These are phyloP conservation scores for Carassius auratus DNA, from an alignment of 2,113 vertebrate genomes.

Conservation along the genomic window DNA sequence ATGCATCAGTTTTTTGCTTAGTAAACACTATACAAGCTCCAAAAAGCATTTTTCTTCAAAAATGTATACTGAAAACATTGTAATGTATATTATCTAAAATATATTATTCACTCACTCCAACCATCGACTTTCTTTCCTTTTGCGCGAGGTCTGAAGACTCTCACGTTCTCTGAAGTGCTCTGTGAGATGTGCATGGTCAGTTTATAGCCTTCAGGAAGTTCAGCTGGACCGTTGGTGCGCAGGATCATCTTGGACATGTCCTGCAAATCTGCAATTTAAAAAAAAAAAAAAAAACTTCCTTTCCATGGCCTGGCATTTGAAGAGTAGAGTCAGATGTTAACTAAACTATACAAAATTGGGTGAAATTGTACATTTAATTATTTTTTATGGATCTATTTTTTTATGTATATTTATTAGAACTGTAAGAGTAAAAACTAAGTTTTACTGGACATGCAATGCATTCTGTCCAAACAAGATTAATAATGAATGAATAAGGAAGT, in stretches of 20 bases:
- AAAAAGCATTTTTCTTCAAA: no score
- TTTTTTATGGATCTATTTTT: background rate
- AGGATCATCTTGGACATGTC: slow-evolving; percentile 95
- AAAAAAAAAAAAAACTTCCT: background rate
- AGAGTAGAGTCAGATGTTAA: background rate
- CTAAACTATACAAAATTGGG: no score
- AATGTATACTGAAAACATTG: no score
- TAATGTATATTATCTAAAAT: no score
- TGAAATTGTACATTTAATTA: background rate
- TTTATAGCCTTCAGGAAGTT: slow-evolving; percentile 83
- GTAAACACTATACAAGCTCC: no score
- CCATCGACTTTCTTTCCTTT: slow-evolving; percentile 54
- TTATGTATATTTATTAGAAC: background rate
- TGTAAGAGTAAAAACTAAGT: background rate
- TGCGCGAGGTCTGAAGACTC: slow-evolving; percentile 78
- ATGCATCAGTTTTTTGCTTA: background rate
- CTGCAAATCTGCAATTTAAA: slow-evolving; percentile 56
- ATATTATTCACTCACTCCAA: slow-evolving; percentile 13
- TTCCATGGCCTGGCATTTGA: background rate
- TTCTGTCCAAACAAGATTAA: background rate
- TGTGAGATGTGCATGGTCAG: slow-evolving; percentile 82
- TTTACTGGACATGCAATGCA: background rate
- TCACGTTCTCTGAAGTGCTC: slow-evolving; percentile 76
- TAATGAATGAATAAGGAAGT: background rate
- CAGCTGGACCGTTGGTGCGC: slow-evolving; percentile 81